Evolutionary conservation across 2,888 invertebrate genomes (phyloP).

Genomic region (Slavum lentiscoides): DNA sequence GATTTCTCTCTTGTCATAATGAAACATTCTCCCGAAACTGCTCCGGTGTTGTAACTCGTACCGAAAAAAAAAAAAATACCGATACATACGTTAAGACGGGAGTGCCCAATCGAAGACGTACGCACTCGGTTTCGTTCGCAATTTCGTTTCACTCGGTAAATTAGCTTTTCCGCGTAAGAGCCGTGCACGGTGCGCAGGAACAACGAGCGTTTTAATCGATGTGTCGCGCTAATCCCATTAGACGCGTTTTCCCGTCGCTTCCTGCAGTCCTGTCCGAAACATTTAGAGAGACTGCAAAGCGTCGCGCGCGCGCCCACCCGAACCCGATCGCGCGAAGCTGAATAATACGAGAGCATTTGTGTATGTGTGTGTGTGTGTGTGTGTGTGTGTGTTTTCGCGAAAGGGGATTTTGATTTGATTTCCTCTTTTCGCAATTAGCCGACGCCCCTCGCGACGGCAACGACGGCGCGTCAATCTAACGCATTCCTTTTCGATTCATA

Average conservation of each 20-base stretch:
- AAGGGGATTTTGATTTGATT: conserved; percentile 49
- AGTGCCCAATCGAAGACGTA: not conserved
- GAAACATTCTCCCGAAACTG: too few species aligned
- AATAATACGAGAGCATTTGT: not conserved
- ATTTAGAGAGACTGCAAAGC: conserved; percentile 29
- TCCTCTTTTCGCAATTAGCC: conserved; percentile 50
- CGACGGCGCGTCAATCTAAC: conserved; percentile 12
- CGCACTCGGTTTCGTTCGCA: conserved; percentile 9
- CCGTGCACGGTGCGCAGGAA: too few species aligned
- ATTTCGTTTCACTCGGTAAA: conserved; percentile 38
- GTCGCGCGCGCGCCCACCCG: not conserved
- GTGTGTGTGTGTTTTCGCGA: not conserved
- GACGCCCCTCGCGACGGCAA: conserved; percentile 17
- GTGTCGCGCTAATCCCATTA: conserved; percentile 40
- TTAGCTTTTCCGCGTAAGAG: conserved; percentile 13
- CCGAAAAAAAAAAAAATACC: not conserved
- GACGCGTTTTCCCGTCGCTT: conserved; percentile 39
- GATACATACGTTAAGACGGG: not conserved
- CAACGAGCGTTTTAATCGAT: conserved; percentile 31
- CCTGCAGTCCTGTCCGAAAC: conserved; percentile 42
- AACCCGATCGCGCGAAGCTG: conserved; percentile 18
- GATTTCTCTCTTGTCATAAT: too few species aligned
- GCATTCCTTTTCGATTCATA: conserved; percentile 34
- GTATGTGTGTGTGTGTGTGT: too few species aligned
- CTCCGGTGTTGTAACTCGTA: too few species aligned